Base-by-base conservation (phyloP, 1,140 invertebrate species). In the Aphelinus certus region DNA sequence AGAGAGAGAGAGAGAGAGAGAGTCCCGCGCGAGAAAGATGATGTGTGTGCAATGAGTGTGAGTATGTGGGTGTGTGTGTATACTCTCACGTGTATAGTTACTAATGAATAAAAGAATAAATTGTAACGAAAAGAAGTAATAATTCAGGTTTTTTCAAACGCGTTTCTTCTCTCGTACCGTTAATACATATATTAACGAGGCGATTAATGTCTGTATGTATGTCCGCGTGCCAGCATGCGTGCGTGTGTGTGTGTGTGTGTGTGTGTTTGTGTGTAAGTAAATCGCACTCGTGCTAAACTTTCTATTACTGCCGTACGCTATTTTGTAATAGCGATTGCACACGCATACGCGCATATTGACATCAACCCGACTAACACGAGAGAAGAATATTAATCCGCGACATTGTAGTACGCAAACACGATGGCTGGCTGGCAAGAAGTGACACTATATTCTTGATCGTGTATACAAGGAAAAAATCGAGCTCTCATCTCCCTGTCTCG, bases 401-500 rank as follows among this genome's bases (percentile, higher is more conserved):
- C 26, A 26, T 26, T 26, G 26, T 26, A 26, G 26, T 26, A 26
- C 26, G 26, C 26, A 26, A 26, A 26, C 26, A 26, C 26, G 26
- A 26, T 26, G 26, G 26, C 26, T 26, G 26, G 26, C 26, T 26
- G 26, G 26, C 26, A 26, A 26, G 26, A 26, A 26, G 26, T 26
- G 26, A 26, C 26, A 26, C 26, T 26, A 26, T 26, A 26, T 26
- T 26, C 26, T 26, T 26, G 26, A 26, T 26, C 26, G 26, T 26
- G 26, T 26, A 26, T 26, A 26, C 26, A 9, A 53, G 4, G 51
- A 53, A 53, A 53, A 53, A 53, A 64, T n/a, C 56, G 51, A 71
- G 69, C 64, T 76, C 65, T 71, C 75, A 71, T 76, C 62, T 73
- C 73, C 73, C 73, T 77, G 77, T 78, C 77, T 79, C 76, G 79